Evolutionary conservation across 2,113 vertebrate species (phyloP).

Genomic region (Rhadina sibilatrix): DNA sequence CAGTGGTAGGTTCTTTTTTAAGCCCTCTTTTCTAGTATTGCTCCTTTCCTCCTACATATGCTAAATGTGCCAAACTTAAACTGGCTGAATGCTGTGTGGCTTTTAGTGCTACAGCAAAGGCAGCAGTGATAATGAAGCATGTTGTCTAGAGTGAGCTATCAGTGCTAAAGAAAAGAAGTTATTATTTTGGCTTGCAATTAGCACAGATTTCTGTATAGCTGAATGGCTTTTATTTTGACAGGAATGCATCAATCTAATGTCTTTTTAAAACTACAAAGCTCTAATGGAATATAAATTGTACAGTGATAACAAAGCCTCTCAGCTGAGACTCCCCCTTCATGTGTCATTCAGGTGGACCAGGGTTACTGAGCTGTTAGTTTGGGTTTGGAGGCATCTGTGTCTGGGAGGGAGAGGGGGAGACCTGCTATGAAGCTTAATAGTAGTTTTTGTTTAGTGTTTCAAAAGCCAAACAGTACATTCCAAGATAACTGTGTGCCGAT

Average conservation of each 20-base stretch:
- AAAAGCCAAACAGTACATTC: neutral
- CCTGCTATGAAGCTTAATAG: neutral
- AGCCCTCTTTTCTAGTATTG: neutral
- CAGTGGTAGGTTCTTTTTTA: conserved; percentile 23
- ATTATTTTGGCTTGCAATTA: neutral
- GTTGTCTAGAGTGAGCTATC: neutral
- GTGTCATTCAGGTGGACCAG: neutral
- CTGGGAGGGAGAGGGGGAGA: neutral
- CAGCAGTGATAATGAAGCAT: neutral
- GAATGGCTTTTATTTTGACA: conserved; percentile 21
- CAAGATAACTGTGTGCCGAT: neutral
- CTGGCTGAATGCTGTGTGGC: neutral
- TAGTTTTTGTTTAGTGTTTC: neutral
- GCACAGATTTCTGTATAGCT: neutral
- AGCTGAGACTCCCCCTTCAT: neutral
- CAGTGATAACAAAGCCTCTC: neutral
- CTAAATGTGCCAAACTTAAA: neutral
- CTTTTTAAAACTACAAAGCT: neutral
- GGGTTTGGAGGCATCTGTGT: neutral
- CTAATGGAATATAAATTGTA: neutral
- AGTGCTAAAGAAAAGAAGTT: neutral
- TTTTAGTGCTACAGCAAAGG: neutral
- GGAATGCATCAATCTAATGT: neutral
- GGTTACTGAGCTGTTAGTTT: neutral
- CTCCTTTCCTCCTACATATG: neutral